These are phyloP conservation scores for Acipenser oxyrinchus DNA, from an alignment of 2,797 vertebrate species.

Conservation along the genomic window DNA sequence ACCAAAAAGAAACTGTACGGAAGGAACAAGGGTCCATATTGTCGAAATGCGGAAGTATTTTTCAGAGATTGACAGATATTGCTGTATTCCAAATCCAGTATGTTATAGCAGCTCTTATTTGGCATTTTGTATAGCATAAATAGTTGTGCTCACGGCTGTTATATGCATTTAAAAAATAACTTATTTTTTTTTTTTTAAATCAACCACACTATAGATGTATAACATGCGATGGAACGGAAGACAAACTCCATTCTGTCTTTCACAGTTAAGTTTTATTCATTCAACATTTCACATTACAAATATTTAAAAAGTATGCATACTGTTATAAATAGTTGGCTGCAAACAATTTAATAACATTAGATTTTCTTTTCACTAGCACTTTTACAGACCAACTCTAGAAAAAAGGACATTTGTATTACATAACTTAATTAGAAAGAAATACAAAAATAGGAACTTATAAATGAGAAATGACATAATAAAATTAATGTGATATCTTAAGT, in stretches of 20 bases:
- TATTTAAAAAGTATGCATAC: slow-evolving; percentile 99
- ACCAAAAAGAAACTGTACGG: too few relatives aligned
- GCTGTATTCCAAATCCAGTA: too few relatives aligned
- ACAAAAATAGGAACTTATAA: slow-evolving; percentile 98
- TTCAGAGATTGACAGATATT: too few relatives aligned
- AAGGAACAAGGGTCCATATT: too few relatives aligned
- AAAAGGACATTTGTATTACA: slow-evolving; percentile 96
- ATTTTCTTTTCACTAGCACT: slow-evolving; percentile 94
- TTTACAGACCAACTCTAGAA: slow-evolving; percentile 99
- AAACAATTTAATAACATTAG: slow-evolving; percentile 99
- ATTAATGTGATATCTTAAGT: slow-evolving; percentile 97
- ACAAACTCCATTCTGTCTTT: slow-evolving; percentile 36
- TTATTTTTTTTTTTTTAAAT: too few relatives aligned
- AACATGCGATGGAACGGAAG: background rate
- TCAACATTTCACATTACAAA: slow-evolving; percentile 99
- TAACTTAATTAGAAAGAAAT: slow-evolving; percentile 95
- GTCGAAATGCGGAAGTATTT: too few relatives aligned
- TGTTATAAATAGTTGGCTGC: slow-evolving; percentile 99
- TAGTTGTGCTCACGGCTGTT: too few relatives aligned
- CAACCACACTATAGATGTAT: too few relatives aligned
- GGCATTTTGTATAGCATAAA: too few relatives aligned
- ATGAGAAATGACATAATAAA: slow-evolving; percentile 98
- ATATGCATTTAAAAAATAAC: too few relatives aligned
- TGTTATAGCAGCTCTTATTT: too few relatives aligned
- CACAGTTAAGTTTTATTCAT: slow-evolving; percentile 99